Percentiles rank a stretch among this genome's conserved stretches.
Conservation (phyloP, 2,113 vertebrate species). For the Azemiops feae region DNA sequence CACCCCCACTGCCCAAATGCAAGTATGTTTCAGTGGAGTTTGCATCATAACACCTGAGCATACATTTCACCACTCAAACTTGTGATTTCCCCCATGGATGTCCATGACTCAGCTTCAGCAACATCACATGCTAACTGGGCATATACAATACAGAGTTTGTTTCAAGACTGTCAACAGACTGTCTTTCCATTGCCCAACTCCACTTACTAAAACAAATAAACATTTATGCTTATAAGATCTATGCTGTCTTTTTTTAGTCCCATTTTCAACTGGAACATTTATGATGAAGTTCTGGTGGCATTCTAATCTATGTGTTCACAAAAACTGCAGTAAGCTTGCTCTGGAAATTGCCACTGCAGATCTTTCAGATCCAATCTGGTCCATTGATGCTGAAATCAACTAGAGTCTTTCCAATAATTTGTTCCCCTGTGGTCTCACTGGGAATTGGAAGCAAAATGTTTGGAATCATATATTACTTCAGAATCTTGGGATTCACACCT, state of each 20-base stretch:
- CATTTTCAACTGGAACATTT: not conserved
- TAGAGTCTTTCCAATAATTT: not conserved
- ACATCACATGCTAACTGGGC: not conserved
- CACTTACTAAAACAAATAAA: not conserved
- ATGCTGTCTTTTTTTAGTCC: not conserved
- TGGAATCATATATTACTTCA: slow-evolving; percentile 6
- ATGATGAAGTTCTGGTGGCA: not conserved
- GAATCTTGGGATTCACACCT: slow-evolving; percentile 11
- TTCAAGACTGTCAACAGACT: not conserved
- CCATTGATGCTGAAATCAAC: slow-evolving; percentile 4
- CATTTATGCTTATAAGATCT: not conserved
- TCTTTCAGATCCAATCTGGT: not conserved
- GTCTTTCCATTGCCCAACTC: not conserved
- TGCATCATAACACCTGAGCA: too few species aligned
- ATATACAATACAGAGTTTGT: not conserved
- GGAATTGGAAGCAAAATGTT: not conserved
- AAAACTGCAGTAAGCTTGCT: not conserved
- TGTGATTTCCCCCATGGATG: not conserved
- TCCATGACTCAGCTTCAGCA: not conserved
- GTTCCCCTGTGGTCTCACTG: not conserved
- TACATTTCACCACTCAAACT: too few species aligned
- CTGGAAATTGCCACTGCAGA: not conserved
- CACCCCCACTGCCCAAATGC: too few species aligned
- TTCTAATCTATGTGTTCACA: not conserved
- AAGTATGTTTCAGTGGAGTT: too few species aligned